A percentile compares a stretch with the other conserved stretches of the same genome.
Conservation (phyloP, 2,888 invertebrate species). For the Stratiomys singularior region DNA sequence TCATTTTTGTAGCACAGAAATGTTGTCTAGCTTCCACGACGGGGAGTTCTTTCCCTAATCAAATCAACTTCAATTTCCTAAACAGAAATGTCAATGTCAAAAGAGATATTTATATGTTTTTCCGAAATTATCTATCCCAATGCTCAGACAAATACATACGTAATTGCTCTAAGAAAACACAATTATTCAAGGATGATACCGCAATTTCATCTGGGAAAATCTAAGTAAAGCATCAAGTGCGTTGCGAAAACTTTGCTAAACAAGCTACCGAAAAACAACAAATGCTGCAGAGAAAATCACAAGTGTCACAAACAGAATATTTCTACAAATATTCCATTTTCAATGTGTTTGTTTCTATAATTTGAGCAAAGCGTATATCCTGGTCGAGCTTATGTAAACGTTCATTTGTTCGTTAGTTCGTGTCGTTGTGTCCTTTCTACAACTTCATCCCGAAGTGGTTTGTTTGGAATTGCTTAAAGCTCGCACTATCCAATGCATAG, state of each 20-base stretch:
- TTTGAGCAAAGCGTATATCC: not conserved
- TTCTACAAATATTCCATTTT: not conserved
- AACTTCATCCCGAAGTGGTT: slow-evolving; percentile 1
- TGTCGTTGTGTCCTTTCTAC: not conserved
- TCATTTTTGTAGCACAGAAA: too few relatives aligned
- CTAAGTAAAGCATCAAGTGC: not conserved
- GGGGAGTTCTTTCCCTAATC: too few relatives aligned
- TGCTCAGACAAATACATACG: too few relatives aligned
- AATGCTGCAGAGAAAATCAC: not conserved
- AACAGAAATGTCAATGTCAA: too few relatives aligned
- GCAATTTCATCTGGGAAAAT: not conserved
- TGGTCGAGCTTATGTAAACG: not conserved
- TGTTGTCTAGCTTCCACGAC: too few relatives aligned
- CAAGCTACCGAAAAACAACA: not conserved
- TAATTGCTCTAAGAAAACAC: too few relatives aligned
- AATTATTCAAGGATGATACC: too few relatives aligned
- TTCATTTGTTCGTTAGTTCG: not conserved
- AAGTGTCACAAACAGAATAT: slow-evolving; percentile 12
- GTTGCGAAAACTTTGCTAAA: not conserved
- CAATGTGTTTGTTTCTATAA: slow-evolving; percentile 13
- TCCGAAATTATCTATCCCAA: too few relatives aligned
- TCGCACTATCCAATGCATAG: too few relatives aligned
- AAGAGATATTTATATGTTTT: too few relatives aligned
- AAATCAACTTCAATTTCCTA: too few relatives aligned
- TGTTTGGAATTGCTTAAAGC: not conserved